Evolutionary conservation across 2,888 invertebrate species (phyloP), one percentile per base, ranked within the genome.

Genomic region (Drosophila setosimentum): DNA sequence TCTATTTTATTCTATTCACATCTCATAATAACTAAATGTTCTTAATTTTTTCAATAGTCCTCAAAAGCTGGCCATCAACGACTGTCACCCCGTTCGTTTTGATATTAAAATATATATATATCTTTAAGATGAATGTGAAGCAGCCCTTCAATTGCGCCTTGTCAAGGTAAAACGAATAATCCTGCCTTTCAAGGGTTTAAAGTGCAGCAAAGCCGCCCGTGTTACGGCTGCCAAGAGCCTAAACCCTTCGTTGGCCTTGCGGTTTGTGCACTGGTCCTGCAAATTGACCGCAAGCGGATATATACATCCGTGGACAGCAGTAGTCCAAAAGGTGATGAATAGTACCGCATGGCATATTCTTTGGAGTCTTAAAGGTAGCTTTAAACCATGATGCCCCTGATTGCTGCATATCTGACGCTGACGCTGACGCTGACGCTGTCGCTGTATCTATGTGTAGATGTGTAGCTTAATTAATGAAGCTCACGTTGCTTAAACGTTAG

Each of bases 271-370:
- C 45, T 29, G 37, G 16, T 48, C 45, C 35, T 37, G 48, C 57
- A 51, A 71, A 65, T 59, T 69, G 59, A 78, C 79, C 79, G 51
- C 79, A 78, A 66, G 27, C 61, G 58, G 53, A 62, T 62, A 49
- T 29, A 21, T n/a, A 21, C 0, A 35, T 35, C 7, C 6, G 16
- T 37, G 45, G 27, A 24, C 10, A 2, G 4, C 11, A 16, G 13
- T 30, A 24, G 48, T 50, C 42, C 55, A 65, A 60, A 50, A 32
- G 42, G 8, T 11, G 32, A 21, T 27, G 51, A 42, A 29, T 45
- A 11, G 24, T 10, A 2, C 21, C 10, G n/a, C 30, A n/a, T 16
- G 7, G 24, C 13, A 37, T 18, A 18, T 61, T 13, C 40, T 29
- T 45, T 48, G 42, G 24, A 11, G n/a, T 27, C 27, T 62, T 51